Conservation (phyloP, 2,888 invertebrate species). For the Chorisops tibialis region DNA sequence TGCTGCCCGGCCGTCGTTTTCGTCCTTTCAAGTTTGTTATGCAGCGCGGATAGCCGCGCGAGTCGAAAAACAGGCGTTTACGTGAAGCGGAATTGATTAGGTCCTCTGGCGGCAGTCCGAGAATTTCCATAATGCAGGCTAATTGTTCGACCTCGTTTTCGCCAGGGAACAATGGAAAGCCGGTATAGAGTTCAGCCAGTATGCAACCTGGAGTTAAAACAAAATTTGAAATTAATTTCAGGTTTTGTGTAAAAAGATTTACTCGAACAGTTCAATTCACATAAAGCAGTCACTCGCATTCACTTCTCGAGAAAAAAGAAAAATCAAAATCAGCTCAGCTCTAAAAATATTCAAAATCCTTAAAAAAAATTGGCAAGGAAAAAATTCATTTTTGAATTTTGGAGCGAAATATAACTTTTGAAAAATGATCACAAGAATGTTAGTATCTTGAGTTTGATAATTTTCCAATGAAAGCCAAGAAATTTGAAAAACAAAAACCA, state of each 20-base stretch:
- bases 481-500: too few species aligned
- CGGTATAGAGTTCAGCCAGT: constrained; percentile 91
- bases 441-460: too few species aligned
- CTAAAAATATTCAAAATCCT: not conserved
- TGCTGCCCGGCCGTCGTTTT: constrained; percentile 82
- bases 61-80: constrained; percentile 80
- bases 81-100: constrained; percentile 81
- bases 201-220: constrained; percentile 70
- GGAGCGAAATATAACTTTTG: too few species aligned
- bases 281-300: too few species aligned
- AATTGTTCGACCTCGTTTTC: constrained; percentile 96
- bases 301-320: not conserved
- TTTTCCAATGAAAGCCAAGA: too few species aligned
- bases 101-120: constrained; percentile 85
- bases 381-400: not conserved
- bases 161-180: constrained; percentile 93
- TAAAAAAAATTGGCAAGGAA: not conserved
- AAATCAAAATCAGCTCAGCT: not conserved
- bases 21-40: constrained; percentile 92
- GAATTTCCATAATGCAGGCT: constrained; percentile 94
- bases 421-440: too few species aligned
- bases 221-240: not conserved
- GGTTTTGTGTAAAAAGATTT: not conserved
- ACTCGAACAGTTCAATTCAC: not conserved
- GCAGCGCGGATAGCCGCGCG: constrained; percentile 85